phyloP scores from a whole-genome alignment of 2,113 vertebrate genomes.

The Lontra canadensis region DNA sequence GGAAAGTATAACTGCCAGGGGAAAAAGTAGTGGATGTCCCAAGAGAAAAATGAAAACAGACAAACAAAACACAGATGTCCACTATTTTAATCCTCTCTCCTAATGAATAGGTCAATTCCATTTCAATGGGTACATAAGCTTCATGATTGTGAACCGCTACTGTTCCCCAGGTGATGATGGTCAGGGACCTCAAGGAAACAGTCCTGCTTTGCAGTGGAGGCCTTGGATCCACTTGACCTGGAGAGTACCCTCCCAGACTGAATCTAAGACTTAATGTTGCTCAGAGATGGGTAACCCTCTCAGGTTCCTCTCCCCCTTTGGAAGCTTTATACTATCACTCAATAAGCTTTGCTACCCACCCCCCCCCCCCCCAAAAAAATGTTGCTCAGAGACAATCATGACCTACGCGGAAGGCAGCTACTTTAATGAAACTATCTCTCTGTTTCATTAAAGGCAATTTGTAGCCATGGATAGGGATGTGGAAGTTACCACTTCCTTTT shows the following conservation, averaged over 20 bases:
- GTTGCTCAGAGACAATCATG: not conserved
- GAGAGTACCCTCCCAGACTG: not conserved
- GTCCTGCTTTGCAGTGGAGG: not conserved
- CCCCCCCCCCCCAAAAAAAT: no score
- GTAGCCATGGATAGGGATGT: not conserved
- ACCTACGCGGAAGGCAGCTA: no score
- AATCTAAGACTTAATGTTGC: not conserved
- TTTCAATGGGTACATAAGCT: not conserved
- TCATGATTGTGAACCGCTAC: not conserved
- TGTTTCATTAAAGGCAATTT: constrained; percentile 11
- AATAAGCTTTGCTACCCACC: not conserved
- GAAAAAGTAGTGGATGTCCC: not conserved
- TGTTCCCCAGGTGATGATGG: not conserved
- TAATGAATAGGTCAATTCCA: not conserved
- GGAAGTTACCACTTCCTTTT: constrained; percentile 56
- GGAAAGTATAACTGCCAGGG: not conserved
- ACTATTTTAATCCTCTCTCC: not conserved
- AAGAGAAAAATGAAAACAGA: not conserved
- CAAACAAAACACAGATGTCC: not conserved
- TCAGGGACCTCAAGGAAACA: not conserved
- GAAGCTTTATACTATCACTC: not conserved
- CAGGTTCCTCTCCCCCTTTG: not conserved
- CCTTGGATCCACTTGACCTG: not conserved
- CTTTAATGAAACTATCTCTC: not conserved
- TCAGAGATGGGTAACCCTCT: not conserved